Evolutionary conservation across 1,140 invertebrate species (phyloP).

Genomic region (Drosophila fuyamai): DNA sequence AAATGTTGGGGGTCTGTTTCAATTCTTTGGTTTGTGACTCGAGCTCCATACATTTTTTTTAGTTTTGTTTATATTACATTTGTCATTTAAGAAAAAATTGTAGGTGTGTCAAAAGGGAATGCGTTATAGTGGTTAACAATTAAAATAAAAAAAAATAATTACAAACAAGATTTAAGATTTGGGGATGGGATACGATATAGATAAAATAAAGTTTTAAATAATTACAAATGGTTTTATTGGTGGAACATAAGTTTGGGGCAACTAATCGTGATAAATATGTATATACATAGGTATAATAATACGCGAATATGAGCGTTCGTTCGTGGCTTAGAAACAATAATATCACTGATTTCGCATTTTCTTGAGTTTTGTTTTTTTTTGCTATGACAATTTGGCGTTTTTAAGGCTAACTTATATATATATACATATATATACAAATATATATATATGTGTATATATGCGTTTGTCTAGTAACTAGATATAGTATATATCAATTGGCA

Average conservation of each 20-base stretch:
- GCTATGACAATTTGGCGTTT: conserved; percentile 71
- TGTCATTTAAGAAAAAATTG: conserved; percentile 53
- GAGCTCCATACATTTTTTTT: too few species aligned
- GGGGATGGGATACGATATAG: neutral
- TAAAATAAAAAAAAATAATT: conserved; percentile 24
- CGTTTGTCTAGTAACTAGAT: conserved; percentile 39
- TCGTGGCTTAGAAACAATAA: conserved; percentile 31
- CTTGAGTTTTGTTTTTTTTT: conserved; percentile 23
- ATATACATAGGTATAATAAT: conserved; percentile 32
- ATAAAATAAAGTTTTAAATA: conserved; percentile 46
- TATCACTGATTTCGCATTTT: conserved; percentile 70
- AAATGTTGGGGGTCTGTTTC: too few species aligned
- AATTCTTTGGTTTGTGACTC: too few species aligned
- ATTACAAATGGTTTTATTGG: conserved; percentile 49
- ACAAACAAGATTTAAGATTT: conserved; percentile 23
- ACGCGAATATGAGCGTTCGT: conserved; percentile 2
- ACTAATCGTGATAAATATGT: conserved; percentile 62
- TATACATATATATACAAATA: too few species aligned
- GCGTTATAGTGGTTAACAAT: conserved; percentile 26
- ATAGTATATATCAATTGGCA: conserved; percentile 69
- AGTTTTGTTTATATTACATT: conserved; percentile 46
- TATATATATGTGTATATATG: conserved; percentile 24
- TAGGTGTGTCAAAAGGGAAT: conserved; percentile 36
- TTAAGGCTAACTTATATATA: conserved; percentile 44
- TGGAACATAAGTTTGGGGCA: conserved; percentile 54